phyloP scores from a whole-genome alignment of 1,140 invertebrate genomes.

The Nasonia vitripennis region DNA sequence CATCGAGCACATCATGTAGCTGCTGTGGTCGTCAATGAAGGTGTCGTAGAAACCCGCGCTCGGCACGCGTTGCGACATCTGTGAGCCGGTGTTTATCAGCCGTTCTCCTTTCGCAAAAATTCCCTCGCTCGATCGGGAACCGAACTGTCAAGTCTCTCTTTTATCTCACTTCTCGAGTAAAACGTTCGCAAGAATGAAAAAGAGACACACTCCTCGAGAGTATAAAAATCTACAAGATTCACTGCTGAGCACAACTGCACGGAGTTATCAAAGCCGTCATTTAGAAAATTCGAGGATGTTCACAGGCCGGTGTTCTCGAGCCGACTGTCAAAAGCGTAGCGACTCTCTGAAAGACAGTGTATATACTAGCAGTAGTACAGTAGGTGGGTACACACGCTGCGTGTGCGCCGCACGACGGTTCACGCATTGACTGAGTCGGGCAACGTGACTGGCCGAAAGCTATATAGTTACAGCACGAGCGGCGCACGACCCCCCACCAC shows the following conservation, averaged over 20 bases:
- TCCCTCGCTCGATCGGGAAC: background rate
- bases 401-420: background rate
- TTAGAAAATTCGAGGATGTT: background rate
- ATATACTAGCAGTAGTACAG: background rate
- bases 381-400: background rate
- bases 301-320: background rate
- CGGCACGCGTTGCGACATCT: conserved; percentile 53
- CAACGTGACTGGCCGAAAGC: conserved; percentile 52
- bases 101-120: conserved; percentile 8
- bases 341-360: background rate
- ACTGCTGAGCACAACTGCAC: background rate
- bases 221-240: background rate
- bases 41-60: conserved; percentile 46
- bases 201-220: background rate
- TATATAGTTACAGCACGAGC: conserved; percentile 48
- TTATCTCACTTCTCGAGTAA: too few relatives aligned
- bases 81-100: conserved; percentile 43
- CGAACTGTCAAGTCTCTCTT: background rate
- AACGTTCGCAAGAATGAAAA: background rate
- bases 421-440: conserved; percentile 45
- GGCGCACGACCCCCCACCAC: conserved; percentile 28
- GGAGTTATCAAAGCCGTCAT: background rate
- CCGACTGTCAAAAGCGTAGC: background rate
- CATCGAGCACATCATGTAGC: conserved; percentile 51
- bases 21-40: conserved; percentile 42